Evolutionary conservation across 1,140 invertebrate species (phyloP), one percentile per base, ranked within the genome.

Genomic region (Drosophila funebris): DNA sequence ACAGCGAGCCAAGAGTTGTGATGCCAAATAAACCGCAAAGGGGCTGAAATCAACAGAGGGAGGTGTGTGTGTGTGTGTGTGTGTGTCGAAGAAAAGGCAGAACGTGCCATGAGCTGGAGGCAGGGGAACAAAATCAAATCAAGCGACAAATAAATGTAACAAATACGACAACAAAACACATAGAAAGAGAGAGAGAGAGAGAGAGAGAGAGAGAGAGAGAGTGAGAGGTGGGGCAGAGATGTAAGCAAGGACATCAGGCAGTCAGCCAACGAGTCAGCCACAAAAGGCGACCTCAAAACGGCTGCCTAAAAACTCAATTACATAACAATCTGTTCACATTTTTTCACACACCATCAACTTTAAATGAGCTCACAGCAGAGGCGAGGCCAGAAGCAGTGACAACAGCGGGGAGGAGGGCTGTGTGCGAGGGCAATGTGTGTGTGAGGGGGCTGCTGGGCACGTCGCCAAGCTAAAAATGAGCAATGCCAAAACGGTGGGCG

Each of bases 251-350:
- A 75, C 68, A 74, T 50, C 33, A 37, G 60, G 29, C 67, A 50
- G 33, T 20, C 69, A 53, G 53, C 31, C 73, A 80, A 61, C 75
- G 73, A 82, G 76, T 61, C 82, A 57, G 72, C 78, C 83, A 70
- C 78, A 88, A 88, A 87, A 88, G 83, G 62, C 84, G 78, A 88
- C 83, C 83, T 88, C 83, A 88, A 87, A 88, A 88, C 84, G 83
- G 76, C 79, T 79, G 85, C 79, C 80, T 89, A 90, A 88, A 90
- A 90, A 90, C 90, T 90, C 90, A 90, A 90, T 90, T 90, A 90
- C 90, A 90, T 89, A 90, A 90, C 89, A 90, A 90, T 90, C 90
- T 90, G 90, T 90, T 90, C 90, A 90, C 89, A 90, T 90, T 90
- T 90, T 89, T 90, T 90, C 81, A 90, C 84, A 90, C 89, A 90